Conservation (phyloP, 2,888 invertebrate genomes). For the Parnassius smintheus region DNA sequence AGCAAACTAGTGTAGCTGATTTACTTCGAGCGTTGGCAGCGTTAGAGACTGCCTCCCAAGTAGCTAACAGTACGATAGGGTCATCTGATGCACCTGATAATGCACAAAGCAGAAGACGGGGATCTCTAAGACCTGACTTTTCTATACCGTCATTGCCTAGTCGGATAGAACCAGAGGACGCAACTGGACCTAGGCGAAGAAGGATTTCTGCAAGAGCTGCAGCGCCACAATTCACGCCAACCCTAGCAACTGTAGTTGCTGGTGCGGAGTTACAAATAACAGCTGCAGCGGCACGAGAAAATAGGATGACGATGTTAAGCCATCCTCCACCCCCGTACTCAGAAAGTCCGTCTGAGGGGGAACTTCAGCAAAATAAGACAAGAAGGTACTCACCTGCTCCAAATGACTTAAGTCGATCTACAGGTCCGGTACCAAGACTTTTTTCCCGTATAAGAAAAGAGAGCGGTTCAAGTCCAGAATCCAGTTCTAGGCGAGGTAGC, state of each 20-base stretch:
- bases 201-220: constrained; percentile 68
- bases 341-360: constrained; percentile 53
- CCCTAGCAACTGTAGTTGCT: constrained; percentile 71
- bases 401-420: constrained; percentile 53
- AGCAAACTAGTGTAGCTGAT: constrained; percentile 92
- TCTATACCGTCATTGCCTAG: constrained; percentile 46
- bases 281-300: constrained; percentile 67
- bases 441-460: constrained; percentile 70
- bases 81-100: constrained; percentile 22
- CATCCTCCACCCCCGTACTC: constrained; percentile 74
- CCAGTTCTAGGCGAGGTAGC: constrained; percentile 66
- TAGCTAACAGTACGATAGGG: constrained; percentile 19
- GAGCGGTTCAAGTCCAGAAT: constrained; percentile 48
- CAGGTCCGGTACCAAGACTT: constrained; percentile 69
- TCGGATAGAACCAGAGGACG: constrained; percentile 52
- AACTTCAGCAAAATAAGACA: constrained; percentile 51
- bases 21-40: constrained; percentile 88
- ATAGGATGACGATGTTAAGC: constrained; percentile 66
- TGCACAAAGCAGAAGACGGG: constrained; percentile 53
- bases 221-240: constrained; percentile 70
- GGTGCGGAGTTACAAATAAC: constrained; percentile 71
- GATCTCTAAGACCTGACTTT: constrained; percentile 64
- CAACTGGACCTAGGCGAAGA: constrained; percentile 59
- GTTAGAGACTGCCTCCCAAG: constrained; percentile 68
- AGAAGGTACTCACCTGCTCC: constrained; percentile 73